These are phyloP conservation scores for Colletes gigas DNA, from an alignment of 1,140 invertebrate species.

Conservation along the genomic window DNA sequence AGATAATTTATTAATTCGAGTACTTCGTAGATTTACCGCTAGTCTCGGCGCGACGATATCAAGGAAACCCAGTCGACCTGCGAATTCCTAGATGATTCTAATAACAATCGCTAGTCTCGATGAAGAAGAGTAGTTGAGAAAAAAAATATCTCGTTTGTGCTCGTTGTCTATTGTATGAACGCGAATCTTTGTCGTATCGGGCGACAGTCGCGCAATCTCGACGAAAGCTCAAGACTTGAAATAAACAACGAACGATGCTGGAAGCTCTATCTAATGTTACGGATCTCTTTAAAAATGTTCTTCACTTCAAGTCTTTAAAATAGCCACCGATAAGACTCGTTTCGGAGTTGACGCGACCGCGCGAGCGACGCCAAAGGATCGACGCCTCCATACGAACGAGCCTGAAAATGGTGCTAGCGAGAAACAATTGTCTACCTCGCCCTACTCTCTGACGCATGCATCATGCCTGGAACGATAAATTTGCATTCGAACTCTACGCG, in stretches of 20 bases:
- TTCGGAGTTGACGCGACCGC: not conserved
- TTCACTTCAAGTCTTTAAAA: not conserved
- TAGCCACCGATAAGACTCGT: not conserved
- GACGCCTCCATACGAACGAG: not conserved
- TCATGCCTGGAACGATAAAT: conserved; percentile 45
- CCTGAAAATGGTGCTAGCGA: not conserved
- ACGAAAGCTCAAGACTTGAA: not conserved
- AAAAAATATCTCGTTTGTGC: not conserved
- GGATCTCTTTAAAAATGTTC: too few species aligned
- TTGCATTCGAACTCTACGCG: conserved; percentile 50
- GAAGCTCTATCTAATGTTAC: too few species aligned
- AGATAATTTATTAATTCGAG: too few species aligned
- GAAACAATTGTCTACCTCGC: conserved; percentile 13
- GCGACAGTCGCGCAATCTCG: not conserved
- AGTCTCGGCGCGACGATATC: not conserved
- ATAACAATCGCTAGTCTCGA: not conserved
- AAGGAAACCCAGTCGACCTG: not conserved
- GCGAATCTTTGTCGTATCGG: not conserved
- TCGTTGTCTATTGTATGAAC: not conserved
- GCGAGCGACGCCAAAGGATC: not conserved
- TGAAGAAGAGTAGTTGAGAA: not conserved
- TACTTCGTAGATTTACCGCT: not conserved
- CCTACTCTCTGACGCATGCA: conserved; percentile 49
- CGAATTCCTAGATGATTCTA: not conserved
- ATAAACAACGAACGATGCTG: not conserved